These are phyloP conservation scores for Heterotis niloticus DNA, from an alignment of 2,113 vertebrate species.

Conservation along the genomic window DNA sequence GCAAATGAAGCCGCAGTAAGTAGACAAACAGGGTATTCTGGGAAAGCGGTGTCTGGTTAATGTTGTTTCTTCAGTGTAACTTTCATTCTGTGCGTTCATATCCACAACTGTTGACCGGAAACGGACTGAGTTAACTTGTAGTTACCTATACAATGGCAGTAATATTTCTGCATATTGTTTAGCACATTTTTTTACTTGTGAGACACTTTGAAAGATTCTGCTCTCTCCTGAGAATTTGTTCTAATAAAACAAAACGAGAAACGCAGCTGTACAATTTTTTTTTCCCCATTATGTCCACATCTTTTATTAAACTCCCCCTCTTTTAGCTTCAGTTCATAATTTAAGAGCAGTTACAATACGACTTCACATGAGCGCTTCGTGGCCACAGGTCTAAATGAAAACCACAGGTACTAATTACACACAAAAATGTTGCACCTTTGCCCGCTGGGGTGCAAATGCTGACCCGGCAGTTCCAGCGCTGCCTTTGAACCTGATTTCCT, in stretches of 20 bases:
- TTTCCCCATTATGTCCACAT: background rate
- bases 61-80: conserved; percentile 8
- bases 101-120: background rate
- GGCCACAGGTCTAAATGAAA: background rate
- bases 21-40: conserved; percentile 16
- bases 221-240: conserved; percentile 83
- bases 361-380: background rate
- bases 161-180: conserved; percentile 69
- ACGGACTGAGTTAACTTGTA: conserved; percentile 43
- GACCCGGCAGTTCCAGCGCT: too few species aligned
- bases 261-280: conserved; percentile 1
- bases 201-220: conserved; percentile 75
- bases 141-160: conserved; percentile 52
- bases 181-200: conserved; percentile 77
- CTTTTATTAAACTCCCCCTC: background rate
- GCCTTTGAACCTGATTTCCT: too few species aligned
- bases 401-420: background rate
- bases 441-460: too few species aligned
- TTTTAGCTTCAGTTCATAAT: background rate
- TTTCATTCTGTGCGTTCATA: conserved; percentile 7
- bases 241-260: conserved; percentile 76
- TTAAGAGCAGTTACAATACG: conserved; percentile 10
- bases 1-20: background rate
- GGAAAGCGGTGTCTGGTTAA: background rate
- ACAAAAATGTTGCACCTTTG: background rate